Evolutionary conservation across 2,797 vertebrate genomes (phyloP).

Genomic region (Taeniopygia guttata): DNA sequence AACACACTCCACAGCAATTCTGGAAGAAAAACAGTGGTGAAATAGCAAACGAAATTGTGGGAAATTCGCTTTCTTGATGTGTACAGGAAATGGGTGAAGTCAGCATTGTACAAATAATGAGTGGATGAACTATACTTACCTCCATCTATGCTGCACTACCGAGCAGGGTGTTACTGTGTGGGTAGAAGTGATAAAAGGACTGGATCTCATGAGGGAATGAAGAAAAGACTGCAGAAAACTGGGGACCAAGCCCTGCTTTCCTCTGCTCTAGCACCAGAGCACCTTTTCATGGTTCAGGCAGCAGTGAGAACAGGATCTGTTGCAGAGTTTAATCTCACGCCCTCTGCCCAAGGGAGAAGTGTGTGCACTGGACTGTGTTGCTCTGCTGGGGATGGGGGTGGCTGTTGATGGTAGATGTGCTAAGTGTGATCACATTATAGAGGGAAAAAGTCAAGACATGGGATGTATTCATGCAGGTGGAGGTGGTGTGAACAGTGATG

Average conservation of each 20-base stretch:
- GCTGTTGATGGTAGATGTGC: background rate
- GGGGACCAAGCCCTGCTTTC: background rate
- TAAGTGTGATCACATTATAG: background rate
- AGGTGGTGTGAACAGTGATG: background rate
- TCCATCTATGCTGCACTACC: background rate
- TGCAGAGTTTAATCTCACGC: background rate
- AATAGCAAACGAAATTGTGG: background rate
- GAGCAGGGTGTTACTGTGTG: background rate
- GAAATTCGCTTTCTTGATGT: background rate
- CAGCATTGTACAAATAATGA: background rate
- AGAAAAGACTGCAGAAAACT: background rate
- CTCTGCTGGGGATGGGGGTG: background rate
- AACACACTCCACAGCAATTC: background rate
- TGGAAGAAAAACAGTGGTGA: background rate
- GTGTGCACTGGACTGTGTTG: constrained; percentile 15
- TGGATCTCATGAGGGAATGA: background rate
- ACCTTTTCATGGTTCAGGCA: background rate
- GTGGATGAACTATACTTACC: background rate
- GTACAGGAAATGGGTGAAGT: background rate
- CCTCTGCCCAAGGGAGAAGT: constrained; percentile 10
- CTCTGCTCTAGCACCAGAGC: background rate
- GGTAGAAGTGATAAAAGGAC: background rate
- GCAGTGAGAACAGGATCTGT: background rate
- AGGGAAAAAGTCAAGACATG: background rate
- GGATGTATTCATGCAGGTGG: background rate